Evolutionary conservation across 1,140 invertebrate genomes (phyloP).

Genomic region (Trichonephila clavata): DNA sequence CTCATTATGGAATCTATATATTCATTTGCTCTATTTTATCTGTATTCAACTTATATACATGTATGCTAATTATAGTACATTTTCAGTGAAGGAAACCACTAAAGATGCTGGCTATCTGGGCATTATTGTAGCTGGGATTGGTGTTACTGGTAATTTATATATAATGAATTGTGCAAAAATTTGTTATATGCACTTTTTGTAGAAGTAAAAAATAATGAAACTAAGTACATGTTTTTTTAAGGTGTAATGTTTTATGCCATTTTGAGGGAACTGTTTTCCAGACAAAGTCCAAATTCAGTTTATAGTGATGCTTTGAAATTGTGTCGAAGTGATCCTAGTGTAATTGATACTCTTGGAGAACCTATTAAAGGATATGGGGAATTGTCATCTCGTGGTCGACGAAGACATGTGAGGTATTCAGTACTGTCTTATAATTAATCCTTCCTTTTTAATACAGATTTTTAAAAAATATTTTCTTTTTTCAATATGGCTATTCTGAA

Average conservation of each 20-base stretch:
- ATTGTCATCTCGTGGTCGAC: constrained; percentile 88
- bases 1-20: no score
- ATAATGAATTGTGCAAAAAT: not conserved
- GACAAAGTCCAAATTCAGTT: constrained; percentile 91
- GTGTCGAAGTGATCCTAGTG: constrained; percentile 86
- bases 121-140: constrained; percentile 89
- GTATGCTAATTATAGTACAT: constrained; percentile 61
- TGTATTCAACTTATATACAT: not conserved
- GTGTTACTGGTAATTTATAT: constrained; percentile 84
- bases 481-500: no score
- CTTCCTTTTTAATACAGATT: not conserved
- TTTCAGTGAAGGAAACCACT: constrained; percentile 90
- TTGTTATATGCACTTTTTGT: not conserved
- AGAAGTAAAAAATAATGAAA: not conserved
- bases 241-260: constrained; percentile 90
- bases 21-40: not conserved
- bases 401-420: constrained; percentile 85
- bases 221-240: constrained; percentile 74
- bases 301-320: constrained; percentile 89
- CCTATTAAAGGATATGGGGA: constrained; percentile 95
- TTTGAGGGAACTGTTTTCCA: constrained; percentile 92
- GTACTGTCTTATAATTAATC: constrained; percentile 79
- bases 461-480: not conserved
- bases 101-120: constrained; percentile 91
- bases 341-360: constrained; percentile 89